Evolutionary conservation across 2,113 vertebrate species (phyloP), one percentile per base, ranked within the genome.

Genomic region (Heptranchias perlo): DNA sequence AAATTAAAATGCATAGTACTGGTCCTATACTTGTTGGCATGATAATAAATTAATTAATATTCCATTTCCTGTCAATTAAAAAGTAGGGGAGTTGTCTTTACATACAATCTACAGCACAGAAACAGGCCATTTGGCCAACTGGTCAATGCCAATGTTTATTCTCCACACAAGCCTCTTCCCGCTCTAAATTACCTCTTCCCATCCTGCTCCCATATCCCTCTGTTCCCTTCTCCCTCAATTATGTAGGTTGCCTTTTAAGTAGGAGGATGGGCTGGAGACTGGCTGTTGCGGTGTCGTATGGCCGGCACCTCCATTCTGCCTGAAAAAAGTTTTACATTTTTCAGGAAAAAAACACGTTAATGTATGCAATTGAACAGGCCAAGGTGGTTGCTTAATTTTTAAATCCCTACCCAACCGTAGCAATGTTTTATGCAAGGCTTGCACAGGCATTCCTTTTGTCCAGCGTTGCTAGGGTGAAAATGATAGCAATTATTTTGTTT

Each of bases 41-140:
- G 54, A 10, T 89, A 47, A 61, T 35, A 92, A 62, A 16, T 16
- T 58, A 62, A 92, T 92, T 92, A 92, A 92, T 62, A 62, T 92
- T 92, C 54, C 4, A 39, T 92, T 61, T 92, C 39, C 89, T 92
- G 58, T n/a, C 54, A 92, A 92, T 92, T 92, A 91, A 91, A 82
- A 82, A 82, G 76, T 82, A 28, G 76, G 18, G n/a, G 16, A 78
- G 21, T 82, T 82, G 13, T 44, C 76, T 44, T 82, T 18, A 44
- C n/a, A 76, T n/a, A 78, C 10, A 78, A 78, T 14, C 73, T 13
- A 78, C 73, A 39, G 11, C 73, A 78, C 35, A 78, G n/a, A 78
- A 78, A 39, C 11, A n/a, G 73, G 44, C 39, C 39, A 44, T 82
- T 47, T 82, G 39, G 6, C 4, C n/a, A 6, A 39, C 78, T 82